phyloP scores from a whole-genome alignment of 2,113 vertebrate species.

The Struthidea cinerea region DNA sequence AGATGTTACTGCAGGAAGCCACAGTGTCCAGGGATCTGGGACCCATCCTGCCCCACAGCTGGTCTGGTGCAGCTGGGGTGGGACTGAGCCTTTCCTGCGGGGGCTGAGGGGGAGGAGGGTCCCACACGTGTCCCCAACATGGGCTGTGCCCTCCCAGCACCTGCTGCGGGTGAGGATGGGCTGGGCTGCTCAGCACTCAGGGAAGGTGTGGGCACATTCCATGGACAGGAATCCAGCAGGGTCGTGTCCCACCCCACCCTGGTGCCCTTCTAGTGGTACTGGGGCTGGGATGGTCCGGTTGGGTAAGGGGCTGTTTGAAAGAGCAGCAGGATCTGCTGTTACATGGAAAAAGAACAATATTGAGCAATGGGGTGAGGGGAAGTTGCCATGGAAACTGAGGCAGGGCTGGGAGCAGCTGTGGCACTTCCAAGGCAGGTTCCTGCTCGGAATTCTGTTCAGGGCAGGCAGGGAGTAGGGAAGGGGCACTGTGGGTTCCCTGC shows the following conservation, averaged over 20 bases:
- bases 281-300: fast-evolving
- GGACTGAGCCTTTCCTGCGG: not conserved
- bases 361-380: not conserved
- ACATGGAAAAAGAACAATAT: not conserved
- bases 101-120: not conserved
- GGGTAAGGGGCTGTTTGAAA: fast-evolving
- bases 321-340: not conserved
- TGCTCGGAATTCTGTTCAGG: fast-evolving
- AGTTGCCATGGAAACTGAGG: not conserved
- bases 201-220: not conserved
- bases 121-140: fast-evolving
- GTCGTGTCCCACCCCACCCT: not conserved
- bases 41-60: not conserved
- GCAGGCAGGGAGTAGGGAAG: not conserved
- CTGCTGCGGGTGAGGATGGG: not conserved
- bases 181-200: not conserved
- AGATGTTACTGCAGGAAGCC: not conserved
- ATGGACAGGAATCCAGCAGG: not conserved
- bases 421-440: not conserved
- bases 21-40: not conserved
- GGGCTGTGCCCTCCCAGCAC: not conserved
- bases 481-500: not conserved
- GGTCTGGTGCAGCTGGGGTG: not conserved
- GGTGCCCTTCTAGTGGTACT: not conserved
- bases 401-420: not conserved